Evolutionary conservation across 2,888 invertebrate genomes (phyloP), one percentile per base, ranked within the genome.

Genomic region (Thumatha senex): DNA sequence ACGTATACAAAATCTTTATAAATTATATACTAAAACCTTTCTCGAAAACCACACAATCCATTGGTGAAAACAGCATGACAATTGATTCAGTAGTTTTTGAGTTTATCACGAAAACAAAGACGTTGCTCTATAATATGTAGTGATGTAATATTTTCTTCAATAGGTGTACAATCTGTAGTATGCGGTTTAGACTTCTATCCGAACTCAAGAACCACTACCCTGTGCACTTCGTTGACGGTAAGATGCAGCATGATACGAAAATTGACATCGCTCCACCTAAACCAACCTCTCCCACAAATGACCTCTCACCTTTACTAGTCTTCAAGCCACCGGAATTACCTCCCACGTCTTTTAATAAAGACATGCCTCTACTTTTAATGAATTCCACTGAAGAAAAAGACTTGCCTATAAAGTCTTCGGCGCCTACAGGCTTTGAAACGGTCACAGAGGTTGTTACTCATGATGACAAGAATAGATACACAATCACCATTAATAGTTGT

Each of bases 121-220:
- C n/a, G n/a, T n/a, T n/a, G n/a, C n/a, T n/a, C n/a, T n/a, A n/a
- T n/a, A n/a, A n/a, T n/a, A n/a, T n/a, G n/a, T n/a, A n/a, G n/a
- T n/a, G n/a, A n/a, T 4, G 18, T 5, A 24, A 24, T 29, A n/a
- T 30, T 30, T 40, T 29, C 14, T 31, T 18, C 18, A 24, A 2
- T 78, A 92, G 92, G 46, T 92, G 92, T 45, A 81, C 86, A 40
- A 82, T 91, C 2, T 92, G 92, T 66, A 62, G 75, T 0, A 70
- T 72, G 58, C 76, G 84, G 9, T 92, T 92, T 70, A 74, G 92
- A 15, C 72, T 92, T 0, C 70, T 80, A 46, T 82, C 82, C 5
- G 92, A 92, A 44, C 57, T 92, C 8, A 91, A 90, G 54, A 80
- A 76, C 0, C 92, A 92, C 58, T 92, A 92, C 35, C 89, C 92